Evolutionary conservation across 2,888 invertebrate genomes (phyloP).

Genomic region (Aleiodes leptofemur): DNA sequence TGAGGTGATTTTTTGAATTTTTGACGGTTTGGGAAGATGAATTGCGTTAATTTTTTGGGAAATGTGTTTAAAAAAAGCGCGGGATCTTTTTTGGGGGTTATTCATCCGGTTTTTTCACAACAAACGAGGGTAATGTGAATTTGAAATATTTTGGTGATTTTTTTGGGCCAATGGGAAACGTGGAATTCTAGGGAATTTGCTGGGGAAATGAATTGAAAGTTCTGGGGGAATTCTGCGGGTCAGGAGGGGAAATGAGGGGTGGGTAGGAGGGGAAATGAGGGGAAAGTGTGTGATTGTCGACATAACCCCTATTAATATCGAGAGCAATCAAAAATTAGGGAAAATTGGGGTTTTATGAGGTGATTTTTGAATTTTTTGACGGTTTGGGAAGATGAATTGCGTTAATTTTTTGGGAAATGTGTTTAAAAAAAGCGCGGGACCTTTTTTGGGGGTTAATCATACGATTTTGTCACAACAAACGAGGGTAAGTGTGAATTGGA

Average conservation of each 20-base stretch:
- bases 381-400: conserved; percentile 47
- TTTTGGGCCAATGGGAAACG: background rate
- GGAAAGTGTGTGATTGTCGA: too few relatives aligned
- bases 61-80: conserved; percentile 42
- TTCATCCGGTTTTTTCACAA: conserved; percentile 53
- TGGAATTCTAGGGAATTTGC: background rate
- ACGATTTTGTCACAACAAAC: conserved; percentile 58
- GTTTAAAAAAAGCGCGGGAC: conserved; percentile 38
- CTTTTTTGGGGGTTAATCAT: conserved; percentile 42
- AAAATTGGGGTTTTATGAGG: too few relatives aligned
- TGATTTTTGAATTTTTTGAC: too few relatives aligned
- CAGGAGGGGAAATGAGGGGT: too few relatives aligned
- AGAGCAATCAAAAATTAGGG: too few relatives aligned
- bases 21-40: conserved; percentile 43
- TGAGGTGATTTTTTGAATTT: too few relatives aligned
- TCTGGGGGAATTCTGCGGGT: too few relatives aligned
- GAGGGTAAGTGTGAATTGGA: conserved; percentile 54
- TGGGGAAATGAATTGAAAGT: background rate
- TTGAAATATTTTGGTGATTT: conserved; percentile 19
- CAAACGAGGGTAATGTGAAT: conserved; percentile 59
- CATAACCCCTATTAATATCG: too few relatives aligned
- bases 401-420: conserved; percentile 43
- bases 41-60: conserved; percentile 41
- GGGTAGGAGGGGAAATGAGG: too few relatives aligned
- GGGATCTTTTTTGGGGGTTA: conserved; percentile 42